Percentiles rank a stretch among this genome's conserved stretches.
Conservation (phyloP, 2,888 invertebrate genomes). For the Cheiracanthium punctorium region DNA sequence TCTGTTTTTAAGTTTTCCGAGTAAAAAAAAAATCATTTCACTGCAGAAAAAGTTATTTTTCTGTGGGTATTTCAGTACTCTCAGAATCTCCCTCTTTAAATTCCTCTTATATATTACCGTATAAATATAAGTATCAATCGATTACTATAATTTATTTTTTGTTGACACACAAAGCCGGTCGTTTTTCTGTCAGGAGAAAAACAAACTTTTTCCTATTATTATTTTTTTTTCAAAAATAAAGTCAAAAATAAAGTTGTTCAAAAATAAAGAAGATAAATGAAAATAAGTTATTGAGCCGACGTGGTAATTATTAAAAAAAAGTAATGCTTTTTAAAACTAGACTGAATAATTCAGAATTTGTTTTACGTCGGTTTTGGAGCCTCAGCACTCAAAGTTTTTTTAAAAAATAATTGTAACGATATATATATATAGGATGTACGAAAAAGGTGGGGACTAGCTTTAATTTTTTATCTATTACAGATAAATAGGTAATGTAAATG, state of each 20-base stretch:
- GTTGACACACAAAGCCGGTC: background rate
- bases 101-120: background rate
- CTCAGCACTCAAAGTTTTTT: too few relatives aligned
- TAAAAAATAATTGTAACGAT: too few relatives aligned
- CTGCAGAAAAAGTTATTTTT: background rate
- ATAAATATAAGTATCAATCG: background rate
- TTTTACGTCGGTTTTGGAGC: too few relatives aligned
- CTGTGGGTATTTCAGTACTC: background rate
- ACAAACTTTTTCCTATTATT: background rate
- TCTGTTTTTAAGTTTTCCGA: background rate
- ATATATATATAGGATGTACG: too few relatives aligned
- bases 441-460: too few relatives aligned
- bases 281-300: background rate
- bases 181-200: background rate
- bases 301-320: too few relatives aligned
- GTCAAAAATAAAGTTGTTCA: too few relatives aligned
- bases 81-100: background rate
- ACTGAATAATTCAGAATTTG: too few relatives aligned
- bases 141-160: slow-evolving; percentile 6
- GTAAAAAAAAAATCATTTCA: background rate
- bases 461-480: too few relatives aligned
- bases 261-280: background rate
- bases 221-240: too few relatives aligned
- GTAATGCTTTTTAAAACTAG: too few relatives aligned
- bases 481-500: too few relatives aligned